phyloP scores from a whole-genome alignment of 2,113 vertebrate genomes.

The Xenus cinereus region DNA sequence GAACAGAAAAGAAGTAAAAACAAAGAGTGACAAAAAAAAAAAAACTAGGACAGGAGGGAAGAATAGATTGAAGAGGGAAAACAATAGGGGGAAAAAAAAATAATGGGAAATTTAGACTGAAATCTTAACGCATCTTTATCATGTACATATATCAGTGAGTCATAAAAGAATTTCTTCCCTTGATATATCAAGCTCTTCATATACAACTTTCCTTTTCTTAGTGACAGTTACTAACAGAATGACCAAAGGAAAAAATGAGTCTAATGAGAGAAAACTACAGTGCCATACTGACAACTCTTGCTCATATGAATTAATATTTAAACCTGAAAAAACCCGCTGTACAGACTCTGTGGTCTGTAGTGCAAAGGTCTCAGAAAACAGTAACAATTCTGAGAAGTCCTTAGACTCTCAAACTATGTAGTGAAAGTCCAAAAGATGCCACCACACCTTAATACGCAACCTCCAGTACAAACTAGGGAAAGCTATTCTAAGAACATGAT shows the following conservation, averaged over 20 bases:
- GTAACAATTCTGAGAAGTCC: not conserved
- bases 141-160: fast-evolving
- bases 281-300: not conserved
- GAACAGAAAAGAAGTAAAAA: not conserved
- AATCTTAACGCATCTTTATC: not conserved
- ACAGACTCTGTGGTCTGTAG: not conserved
- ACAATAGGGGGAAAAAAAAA: not conserved
- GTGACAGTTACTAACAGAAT: not conserved
- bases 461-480: not conserved
- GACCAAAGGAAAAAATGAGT: not conserved
- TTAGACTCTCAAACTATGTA: fast-evolving
- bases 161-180: not conserved
- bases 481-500: not conserved
- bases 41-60: not conserved
- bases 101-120: not conserved
- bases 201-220: not conserved
- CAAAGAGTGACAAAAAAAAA: not conserved
- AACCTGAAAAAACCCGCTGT: not conserved
- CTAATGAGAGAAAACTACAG: not conserved
- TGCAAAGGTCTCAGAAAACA: not conserved
- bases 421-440: not conserved
- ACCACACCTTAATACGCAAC: not conserved
- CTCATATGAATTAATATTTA: not conserved
- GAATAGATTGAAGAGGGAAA: not conserved
- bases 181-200: not conserved